These are phyloP conservation scores for Camptogramma bilineatum DNA, from an alignment of 2,888 invertebrate species.

Conservation along the genomic window DNA sequence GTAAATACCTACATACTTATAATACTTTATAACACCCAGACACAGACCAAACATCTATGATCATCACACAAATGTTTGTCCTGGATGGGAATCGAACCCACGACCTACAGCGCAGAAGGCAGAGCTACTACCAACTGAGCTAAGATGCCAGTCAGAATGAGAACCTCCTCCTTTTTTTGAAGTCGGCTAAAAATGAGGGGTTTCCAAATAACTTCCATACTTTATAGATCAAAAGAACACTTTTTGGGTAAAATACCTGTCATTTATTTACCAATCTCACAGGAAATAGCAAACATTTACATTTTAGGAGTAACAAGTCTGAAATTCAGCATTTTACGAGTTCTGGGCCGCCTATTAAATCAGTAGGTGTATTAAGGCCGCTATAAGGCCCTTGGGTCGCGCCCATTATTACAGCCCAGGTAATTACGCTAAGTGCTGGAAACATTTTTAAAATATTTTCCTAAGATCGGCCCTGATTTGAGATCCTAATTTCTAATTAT, in stretches of 20 bases:
- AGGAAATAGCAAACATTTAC: slow-evolving; percentile 28
- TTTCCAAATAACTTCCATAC: background rate
- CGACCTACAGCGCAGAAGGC: no score
- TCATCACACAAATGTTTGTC: no score
- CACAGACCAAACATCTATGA: no score
- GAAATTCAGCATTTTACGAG: slow-evolving; percentile 25
- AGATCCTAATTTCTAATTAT: background rate
- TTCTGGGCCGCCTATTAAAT: slow-evolving; percentile 23
- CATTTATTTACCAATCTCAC: slow-evolving; percentile 15
- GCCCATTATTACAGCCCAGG: slow-evolving; percentile 24
- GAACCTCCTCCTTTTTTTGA: no score
- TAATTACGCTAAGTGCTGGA: slow-evolving; percentile 26
- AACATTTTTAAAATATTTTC: slow-evolving; percentile 22
- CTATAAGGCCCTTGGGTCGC: slow-evolving; percentile 11
- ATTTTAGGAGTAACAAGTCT: slow-evolving; percentile 23
- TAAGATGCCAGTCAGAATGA: no score
- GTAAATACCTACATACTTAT: no score
- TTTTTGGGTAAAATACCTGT: slow-evolving; percentile 10
- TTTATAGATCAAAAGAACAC: background rate
- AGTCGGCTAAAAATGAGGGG: background rate
- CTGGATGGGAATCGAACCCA: no score
- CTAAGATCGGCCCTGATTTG: slow-evolving; percentile 2
- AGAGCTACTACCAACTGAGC: no score
- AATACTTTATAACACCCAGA: no score
- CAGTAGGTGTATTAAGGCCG: slow-evolving; percentile 24